phyloP scores from a whole-genome alignment of 2,113 vertebrate species.

The Crotophaga sulcirostris region DNA sequence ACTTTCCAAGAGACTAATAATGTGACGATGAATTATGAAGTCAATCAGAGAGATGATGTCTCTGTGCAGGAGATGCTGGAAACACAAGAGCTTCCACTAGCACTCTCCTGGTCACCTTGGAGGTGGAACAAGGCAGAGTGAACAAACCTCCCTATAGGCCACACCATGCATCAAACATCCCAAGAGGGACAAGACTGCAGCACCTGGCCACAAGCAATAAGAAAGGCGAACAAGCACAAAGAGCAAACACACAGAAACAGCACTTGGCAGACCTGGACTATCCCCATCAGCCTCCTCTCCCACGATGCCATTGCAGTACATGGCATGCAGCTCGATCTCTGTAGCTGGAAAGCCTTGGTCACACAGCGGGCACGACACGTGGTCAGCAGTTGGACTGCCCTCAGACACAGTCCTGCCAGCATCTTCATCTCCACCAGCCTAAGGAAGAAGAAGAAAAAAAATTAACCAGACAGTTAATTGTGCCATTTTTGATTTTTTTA shows the following conservation, averaged over 20 bases:
- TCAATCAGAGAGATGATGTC: neutral
- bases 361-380: slow-evolving; percentile 86
- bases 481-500: neutral
- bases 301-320: slow-evolving; percentile 82
- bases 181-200: neutral
- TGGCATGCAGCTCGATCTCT: slow-evolving; percentile 87
- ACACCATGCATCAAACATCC: neutral
- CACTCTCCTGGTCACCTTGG: neutral
- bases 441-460: slow-evolving; percentile 10
- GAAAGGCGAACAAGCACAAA: neutral
- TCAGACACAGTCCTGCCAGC: neutral
- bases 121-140: neutral
- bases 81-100: neutral
- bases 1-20: neutral
- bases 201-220: neutral
- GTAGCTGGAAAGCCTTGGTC: slow-evolving; percentile 75
- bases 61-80: neutral
- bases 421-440: slow-evolving; percentile 66
- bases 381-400: neutral
- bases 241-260: neutral
- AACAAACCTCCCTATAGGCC: neutral
- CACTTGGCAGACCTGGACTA: slow-evolving; percentile 29
- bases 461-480: neutral
- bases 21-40: neutral
- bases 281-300: slow-evolving; percentile 33